A percentile compares a stretch with the other conserved stretches of the same genome.
Conservation (phyloP, 2,888 invertebrate genomes). For the Odontothrips loti region DNA sequence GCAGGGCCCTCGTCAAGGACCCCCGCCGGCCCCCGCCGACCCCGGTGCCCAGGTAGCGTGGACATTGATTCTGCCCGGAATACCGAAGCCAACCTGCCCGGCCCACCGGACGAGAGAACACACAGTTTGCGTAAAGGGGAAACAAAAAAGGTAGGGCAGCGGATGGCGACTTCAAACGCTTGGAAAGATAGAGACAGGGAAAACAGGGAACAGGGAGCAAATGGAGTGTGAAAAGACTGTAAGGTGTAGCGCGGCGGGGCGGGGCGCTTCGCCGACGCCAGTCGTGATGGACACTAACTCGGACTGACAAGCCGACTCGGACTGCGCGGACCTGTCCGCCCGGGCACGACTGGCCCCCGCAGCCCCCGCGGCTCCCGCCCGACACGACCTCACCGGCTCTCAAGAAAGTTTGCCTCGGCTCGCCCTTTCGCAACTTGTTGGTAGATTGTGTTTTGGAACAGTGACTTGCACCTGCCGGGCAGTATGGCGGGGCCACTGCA, state of each 20-base stretch:
- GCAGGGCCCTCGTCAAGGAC: too few relatives aligned
- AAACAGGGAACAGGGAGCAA: background rate
- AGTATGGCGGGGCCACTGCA: too few relatives aligned
- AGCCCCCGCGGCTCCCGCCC: too few relatives aligned
- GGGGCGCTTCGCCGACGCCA: background rate
- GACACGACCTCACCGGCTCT: too few relatives aligned
- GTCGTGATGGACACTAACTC: background rate
- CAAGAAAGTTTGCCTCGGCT: background rate
- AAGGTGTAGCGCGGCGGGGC: background rate
- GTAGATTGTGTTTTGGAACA: slow-evolving; percentile 5
- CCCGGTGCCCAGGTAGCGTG: background rate
- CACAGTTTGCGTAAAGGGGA: background rate
- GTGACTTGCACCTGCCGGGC: slow-evolving; percentile 3
- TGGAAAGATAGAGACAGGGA: too few relatives aligned
- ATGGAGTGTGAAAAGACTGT: background rate
- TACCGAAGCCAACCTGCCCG: background rate
- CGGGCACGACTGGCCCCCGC: too few relatives aligned
- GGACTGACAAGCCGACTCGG: background rate
- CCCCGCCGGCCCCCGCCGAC: too few relatives aligned
- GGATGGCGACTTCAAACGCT: too few relatives aligned
- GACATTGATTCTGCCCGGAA: slow-evolving; percentile 21
- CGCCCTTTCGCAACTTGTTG: background rate
- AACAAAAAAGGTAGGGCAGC: too few relatives aligned
- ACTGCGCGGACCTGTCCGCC: background rate
- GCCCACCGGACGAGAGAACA: background rate